Percentiles rank a stretch among this genome's conserved stretches.
Evolutionary conservation across 2,888 invertebrate genomes (phyloP).

Genomic region (Diaphora mendica): DNA sequence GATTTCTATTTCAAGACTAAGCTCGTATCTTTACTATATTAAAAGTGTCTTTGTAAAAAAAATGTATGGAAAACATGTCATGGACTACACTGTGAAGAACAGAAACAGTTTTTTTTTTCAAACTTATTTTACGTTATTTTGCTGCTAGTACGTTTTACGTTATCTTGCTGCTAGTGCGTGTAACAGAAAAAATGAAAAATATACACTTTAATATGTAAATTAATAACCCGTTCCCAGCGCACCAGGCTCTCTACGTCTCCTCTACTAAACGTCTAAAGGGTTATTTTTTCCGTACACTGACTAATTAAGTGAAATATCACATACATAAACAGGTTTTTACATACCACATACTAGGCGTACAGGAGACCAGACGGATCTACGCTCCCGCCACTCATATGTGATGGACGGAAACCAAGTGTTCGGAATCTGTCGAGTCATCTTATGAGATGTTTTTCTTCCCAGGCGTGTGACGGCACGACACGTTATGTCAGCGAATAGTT

Average conservation of each 20-base stretch:
- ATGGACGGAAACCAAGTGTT: constrained; percentile 50
- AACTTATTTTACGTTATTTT: background rate
- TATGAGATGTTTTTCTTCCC: constrained; percentile 63
- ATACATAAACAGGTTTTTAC: constrained; percentile 42
- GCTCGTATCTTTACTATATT: too few relatives aligned
- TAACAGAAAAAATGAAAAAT: background rate
- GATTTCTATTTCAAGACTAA: too few relatives aligned
- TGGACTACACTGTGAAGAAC: background rate
- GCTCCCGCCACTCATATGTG: constrained; percentile 38
- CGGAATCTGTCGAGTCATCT: constrained; percentile 62
- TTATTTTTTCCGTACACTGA: constrained; percentile 36
- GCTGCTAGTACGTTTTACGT: too few relatives aligned
- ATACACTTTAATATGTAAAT: background rate
- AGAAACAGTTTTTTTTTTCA: background rate
- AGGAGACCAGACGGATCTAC: constrained; percentile 7
- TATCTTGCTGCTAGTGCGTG: background rate
- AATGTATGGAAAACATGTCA: background rate
- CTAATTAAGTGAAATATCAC: constrained; percentile 73
- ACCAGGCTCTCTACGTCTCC: constrained; percentile 46
- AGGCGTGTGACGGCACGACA: constrained; percentile 36
- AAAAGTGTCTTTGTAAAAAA: background rate
- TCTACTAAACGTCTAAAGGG: constrained; percentile 35
- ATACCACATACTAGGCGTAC: constrained; percentile 23
- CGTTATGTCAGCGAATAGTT: constrained; percentile 48
- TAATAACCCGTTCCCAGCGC: constrained; percentile 1